Evolutionary conservation across 2,797 vertebrate species (phyloP), one percentile per base, ranked within the genome.

Genomic region (Tauraco hartlaubi): DNA sequence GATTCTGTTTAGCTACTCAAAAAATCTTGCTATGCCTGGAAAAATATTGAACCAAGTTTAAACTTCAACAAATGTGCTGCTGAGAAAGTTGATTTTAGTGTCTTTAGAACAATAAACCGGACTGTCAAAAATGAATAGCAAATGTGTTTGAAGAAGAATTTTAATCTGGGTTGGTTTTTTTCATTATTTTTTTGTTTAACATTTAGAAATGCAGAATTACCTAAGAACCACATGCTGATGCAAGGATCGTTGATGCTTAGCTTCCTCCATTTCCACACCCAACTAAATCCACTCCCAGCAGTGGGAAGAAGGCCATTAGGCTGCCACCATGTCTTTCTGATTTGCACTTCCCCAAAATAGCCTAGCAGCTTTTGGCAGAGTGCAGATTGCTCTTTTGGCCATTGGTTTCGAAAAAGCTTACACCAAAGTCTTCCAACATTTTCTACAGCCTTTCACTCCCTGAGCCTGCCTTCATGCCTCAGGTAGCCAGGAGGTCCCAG

Each of bases 1-100:
- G 28, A n/a, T 93, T 96, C 62, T 92, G 12, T 75, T 93, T 68
- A 90, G 31, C 35, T 95, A 33, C 59, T 82, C 52, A 73, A 69
- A 73, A 90, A 67, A 55, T 69, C 71, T 88, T 90, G 21, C 29
- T 63, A 22, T 1, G 41, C 29, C 35, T 84, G 54, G 66, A 91
- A 74, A 88, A 91, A 94, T 78, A 85, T 14, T 74, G 72, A 87
- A 82, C 39, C 28, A 85, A 87, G 9, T 82, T 87, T 87, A 76
- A 91, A 69, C 28, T 59, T 73, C 41, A 82, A 29, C 7, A 82
- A 74, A 31, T 35, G 13, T 29, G 14, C 44, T 91, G 55, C 31
- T 73, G 62, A 85, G 44, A 56, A 92, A 77, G 28, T 19, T 74
- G 48, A 29, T 44, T 87, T 75, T 76, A 71, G 20, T 67, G 3